Evolutionary conservation across 37 sponge, comb jelly and placozoan genomes (phyloP), one percentile per base, ranked within the genome.

Genomic region (Oopsacas minuta): DNA sequence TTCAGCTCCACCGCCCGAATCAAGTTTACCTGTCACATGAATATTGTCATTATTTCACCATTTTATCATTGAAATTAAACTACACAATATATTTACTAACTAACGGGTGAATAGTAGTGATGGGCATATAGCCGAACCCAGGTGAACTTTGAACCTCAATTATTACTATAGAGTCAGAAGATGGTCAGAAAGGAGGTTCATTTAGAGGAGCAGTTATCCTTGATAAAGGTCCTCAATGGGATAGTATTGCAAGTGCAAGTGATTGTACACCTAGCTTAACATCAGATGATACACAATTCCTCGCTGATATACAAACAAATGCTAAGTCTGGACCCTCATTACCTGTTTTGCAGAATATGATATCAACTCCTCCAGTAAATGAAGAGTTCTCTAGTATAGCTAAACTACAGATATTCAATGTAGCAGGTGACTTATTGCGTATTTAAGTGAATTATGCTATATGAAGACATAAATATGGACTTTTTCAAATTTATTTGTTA

Each of bases 141-240:
- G n/a, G n/a, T n/a, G n/a, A 46, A 46, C 51, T 46, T 46, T 12
- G 51, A 46, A 17, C 51, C 28, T 20, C 5, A 61, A 61, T 12
- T 61, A 61, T 3, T 61, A 32, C 28, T 61, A 10, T 61, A 61
- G 75, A 61, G 22, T 3, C 75, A 61, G 17, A 61, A 61, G 30
- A 61, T 3, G 75, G 28, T 5, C 75, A 3, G 30, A 34, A 61
- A 25, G 30, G 22, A 61, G 75, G 75, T 32, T 3, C 20, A n/a
- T 32, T 32, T 12, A 25, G 75, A 61, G 75, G 75, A 25, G 75
- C 75, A 10, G 28, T 61, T 61, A 25, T 61, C 28, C 75, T 61
- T 34, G 75, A 61, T 12, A 61, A 61, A 61, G 75, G 75, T 61
- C 75, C 75, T 12, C 75, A 61, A 61, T 61, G 75, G 75, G 75